Evolutionary conservation across 2,797 vertebrate genomes (phyloP), one percentile per base, ranked within the genome.

Genomic region (Uromys caudimaculatus): DNA sequence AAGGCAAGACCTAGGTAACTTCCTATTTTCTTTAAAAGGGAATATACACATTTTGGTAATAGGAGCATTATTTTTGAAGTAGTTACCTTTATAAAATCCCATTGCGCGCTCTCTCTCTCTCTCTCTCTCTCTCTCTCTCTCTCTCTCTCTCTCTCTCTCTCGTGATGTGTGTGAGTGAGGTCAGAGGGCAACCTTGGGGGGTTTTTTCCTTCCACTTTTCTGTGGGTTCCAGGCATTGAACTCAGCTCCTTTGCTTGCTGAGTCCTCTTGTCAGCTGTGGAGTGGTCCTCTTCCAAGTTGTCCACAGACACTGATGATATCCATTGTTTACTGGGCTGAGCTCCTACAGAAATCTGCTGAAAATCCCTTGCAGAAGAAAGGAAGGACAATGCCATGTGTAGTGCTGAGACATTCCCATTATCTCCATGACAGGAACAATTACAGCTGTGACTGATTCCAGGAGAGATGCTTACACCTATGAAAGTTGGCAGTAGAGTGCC

Each of bases 1-100:
- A 97, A 91, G 32, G 71, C 0, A 0, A 23, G 71, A 83, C 83
- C 50, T 0, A 0, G 56, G 17, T 90, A 90, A 69, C 11, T 13
- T 93, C 16, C 38, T 3, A 17, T 54, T 89, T 89, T 85, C 77
- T 94, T 85, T 54, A 60, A 79, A n/a, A 71, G 32, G 12, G 52
- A 87, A 64, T 23, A 35, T 4, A 97, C 27, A 29, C 1, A 21
- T 44, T 62, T 94, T 29, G 0, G 0, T 83, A 91, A 29, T 94
- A 91, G 94, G 41, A 71, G 38, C 32, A 5, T 93, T 86, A 47
- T 89, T 97, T 95, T 96, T 92, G 19, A 75, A 86, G 56, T 50
- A 60, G 21, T 79, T 84, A 12, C 32, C 17, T 14, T 95, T 84
- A 87, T 54, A 62, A 83, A 83, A 62, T 62, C 38, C 41, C 19